These are phyloP conservation scores for Rhizoglyphus robini DNA, from an alignment of 1,140 invertebrate species.

Conservation along the genomic window DNA sequence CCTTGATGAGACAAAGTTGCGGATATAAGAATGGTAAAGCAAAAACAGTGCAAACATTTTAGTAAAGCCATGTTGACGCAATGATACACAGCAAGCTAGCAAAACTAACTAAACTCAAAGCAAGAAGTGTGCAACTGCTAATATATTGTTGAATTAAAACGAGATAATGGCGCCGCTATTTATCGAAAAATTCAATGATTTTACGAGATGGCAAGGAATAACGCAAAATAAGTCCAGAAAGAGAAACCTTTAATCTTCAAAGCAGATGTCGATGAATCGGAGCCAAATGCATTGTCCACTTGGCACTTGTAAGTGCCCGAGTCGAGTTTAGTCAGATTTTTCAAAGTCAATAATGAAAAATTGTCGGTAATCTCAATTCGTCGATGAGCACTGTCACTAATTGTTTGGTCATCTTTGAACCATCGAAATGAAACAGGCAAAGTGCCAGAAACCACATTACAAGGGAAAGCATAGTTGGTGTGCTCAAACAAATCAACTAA, in stretches of 20 bases:
- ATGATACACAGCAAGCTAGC: not conserved
- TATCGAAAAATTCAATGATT: not conserved
- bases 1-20: not conserved
- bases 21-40: not conserved
- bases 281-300: not conserved
- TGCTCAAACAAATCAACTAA: not conserved
- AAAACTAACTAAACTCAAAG: not conserved
- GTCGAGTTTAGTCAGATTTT: not conserved
- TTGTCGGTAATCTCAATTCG: not conserved
- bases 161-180: not conserved
- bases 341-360: not conserved
- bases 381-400: not conserved
- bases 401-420: not conserved
- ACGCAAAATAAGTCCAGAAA: not conserved
- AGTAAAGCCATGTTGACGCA: not conserved
- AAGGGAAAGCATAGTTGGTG: not conserved
- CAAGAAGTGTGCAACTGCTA: not conserved
- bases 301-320: not conserved
- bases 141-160: not conserved
- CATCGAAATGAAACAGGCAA: constrained; percentile 6
- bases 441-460: not conserved
- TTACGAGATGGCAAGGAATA: not conserved
- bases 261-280: not conserved
- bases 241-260: constrained; percentile 7
- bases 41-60: not conserved